Evolutionary conservation across 1,140 invertebrate genomes (phyloP), one percentile per base, ranked within the genome.

Genomic region (Onthophagus taurus): DNA sequence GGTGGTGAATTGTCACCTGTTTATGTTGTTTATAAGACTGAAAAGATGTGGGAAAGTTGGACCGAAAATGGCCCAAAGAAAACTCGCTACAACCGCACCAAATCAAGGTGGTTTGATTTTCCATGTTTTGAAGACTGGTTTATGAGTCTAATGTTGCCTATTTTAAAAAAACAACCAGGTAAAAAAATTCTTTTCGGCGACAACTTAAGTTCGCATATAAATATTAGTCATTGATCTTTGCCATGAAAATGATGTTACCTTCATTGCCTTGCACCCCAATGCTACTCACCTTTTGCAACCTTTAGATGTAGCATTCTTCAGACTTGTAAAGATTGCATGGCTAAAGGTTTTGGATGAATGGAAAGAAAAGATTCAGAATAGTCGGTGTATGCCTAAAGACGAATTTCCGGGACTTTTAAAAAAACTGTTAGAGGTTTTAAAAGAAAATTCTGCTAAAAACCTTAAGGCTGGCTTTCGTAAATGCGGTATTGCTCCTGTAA

Each of bases 291-390:
- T 60, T 0, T 44, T 48, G 6, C 63, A 67, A 38, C 61, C 65
- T 7, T 42, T 67, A 23, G 66, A 66, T 50, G 55, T 66, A 5
- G 53, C 52, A 26, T 56, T 63, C 49, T 67, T 66, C 49, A 41
- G 51, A 4, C 59, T 60, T 18, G 20, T 68, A 34, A 65, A 66
- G 43, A 55, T 45, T 19, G n/a, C 17, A n/a, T 67, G 63, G 63
- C 43, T 55, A 9, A 24, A 58, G 39, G 56, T 65, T 31, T 42
- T 67, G 14, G 26, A 37, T 4, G 41, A 57, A 2, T 64, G 49
- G 43, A 66, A 63, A 42, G 34, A 17, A 19, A 12, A 18, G 17
- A 5, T 17, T 36, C 17, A 19, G 16, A 9, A 19, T 36, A 36
- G 34, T 19, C 16, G 19, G 11, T 36, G 8, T 17, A 19, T 36